Evolutionary conservation across 2,888 invertebrate genomes (phyloP).

Genomic region (Chaetoderma sp.): DNA sequence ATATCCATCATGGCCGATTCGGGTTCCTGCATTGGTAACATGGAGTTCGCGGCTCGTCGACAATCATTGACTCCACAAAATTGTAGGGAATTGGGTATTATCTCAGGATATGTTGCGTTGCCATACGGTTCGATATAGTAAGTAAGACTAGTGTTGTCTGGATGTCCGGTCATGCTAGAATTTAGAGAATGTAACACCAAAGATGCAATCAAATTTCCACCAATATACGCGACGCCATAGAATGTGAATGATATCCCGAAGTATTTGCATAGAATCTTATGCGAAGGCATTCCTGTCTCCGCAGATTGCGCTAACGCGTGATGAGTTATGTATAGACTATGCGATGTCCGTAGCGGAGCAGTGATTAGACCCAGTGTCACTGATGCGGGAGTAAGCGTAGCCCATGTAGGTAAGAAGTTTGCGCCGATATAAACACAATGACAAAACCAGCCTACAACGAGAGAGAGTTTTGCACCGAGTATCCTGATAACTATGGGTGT

Average conservation of each 20-base stretch:
- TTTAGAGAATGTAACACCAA: conserved; percentile 44
- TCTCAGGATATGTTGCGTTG: conserved; percentile 15
- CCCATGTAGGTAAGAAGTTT: conserved; percentile 58
- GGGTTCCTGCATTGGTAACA: conserved; percentile 41
- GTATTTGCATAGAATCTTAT: conserved; percentile 51
- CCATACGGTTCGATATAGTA: conserved; percentile 32
- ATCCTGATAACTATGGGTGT: conserved; percentile 54
- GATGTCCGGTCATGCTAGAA: not conserved
- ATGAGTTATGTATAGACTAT: conserved; percentile 59
- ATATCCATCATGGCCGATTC: conserved; percentile 46
- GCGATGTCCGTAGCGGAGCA: conserved; percentile 61
- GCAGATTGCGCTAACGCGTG: conserved; percentile 53
- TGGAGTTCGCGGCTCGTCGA: conserved; percentile 35
- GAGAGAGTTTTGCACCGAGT: conserved; percentile 53
- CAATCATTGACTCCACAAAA: conserved; percentile 51
- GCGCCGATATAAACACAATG: conserved; percentile 54
- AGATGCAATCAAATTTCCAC: conserved; percentile 61
- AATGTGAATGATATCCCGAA: conserved; percentile 61
- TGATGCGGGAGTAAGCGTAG: conserved; percentile 55
- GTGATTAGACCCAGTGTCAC: conserved; percentile 53
- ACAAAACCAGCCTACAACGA: conserved; percentile 49
- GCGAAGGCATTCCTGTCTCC: conserved; percentile 39
- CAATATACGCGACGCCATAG: conserved; percentile 57
- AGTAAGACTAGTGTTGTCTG: not conserved
- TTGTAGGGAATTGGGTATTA: not conserved